Percentiles rank a stretch among this genome's conserved stretches.
Conservation (phyloP, 2,888 invertebrate genomes). For the Plebejus argus region DNA sequence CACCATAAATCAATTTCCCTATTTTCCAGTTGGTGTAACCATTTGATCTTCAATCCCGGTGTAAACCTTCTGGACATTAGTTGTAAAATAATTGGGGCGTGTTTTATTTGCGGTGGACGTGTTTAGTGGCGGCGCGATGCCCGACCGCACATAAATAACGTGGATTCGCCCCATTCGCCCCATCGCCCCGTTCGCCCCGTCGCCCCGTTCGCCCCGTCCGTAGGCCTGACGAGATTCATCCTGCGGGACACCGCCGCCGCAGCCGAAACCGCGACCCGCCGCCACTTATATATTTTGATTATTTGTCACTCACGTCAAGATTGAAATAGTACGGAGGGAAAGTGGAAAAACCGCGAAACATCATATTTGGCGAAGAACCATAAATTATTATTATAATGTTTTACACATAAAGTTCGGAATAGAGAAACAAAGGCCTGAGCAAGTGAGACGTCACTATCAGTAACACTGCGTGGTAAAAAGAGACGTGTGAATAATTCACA, state of each 20-base stretch:
- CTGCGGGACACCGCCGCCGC: constrained; percentile 18
- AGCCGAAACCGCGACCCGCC: constrained; percentile 24
- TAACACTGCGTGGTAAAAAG: too few species aligned
- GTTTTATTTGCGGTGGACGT: constrained; percentile 40
- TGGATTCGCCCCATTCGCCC: constrained; percentile 42
- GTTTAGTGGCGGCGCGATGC: constrained; percentile 37
- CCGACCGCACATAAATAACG: constrained; percentile 53
- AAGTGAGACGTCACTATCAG: too few species aligned
- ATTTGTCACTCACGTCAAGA: constrained; percentile 24
- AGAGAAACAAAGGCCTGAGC: too few species aligned
- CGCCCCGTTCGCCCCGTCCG: constrained; percentile 10
- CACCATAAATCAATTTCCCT: background rate
- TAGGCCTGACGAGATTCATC: constrained; percentile 31
- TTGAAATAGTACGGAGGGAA: background rate
- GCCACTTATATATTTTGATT: constrained; percentile 27
- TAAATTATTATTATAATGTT: too few species aligned
- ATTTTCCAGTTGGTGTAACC: background rate
- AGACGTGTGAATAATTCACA: too few species aligned
- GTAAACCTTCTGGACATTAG: constrained; percentile 34
- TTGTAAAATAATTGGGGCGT: constrained; percentile 40
- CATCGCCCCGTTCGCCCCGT: constrained; percentile 39
- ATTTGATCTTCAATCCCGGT: background rate
- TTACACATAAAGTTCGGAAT: too few species aligned
- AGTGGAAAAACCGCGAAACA: background rate
- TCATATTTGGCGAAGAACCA: background rate